Evolutionary conservation across 2,888 invertebrate genomes (phyloP), one percentile per base, ranked within the genome.

Genomic region (Drosophila paramelanica): DNA sequence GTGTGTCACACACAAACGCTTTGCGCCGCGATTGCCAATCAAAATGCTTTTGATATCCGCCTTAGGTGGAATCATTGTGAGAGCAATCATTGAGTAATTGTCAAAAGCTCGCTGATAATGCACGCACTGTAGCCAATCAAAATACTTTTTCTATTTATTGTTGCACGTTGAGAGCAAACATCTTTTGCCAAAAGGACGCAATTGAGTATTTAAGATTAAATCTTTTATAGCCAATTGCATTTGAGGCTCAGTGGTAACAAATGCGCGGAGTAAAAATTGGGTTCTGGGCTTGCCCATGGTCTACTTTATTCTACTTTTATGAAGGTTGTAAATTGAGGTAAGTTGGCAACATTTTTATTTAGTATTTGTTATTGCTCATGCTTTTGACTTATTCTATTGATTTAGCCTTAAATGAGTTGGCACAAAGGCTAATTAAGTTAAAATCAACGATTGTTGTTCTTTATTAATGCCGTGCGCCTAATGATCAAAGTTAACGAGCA

Each of bases 401-500:
- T n/a, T 14, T 49, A 33, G 52, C 33, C 61, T 61, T 23, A 31
- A 49, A n/a, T 43, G 27, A 38, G 27, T 38, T 55, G 41, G 36
- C 42, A 42, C 69, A 13, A 25, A 50, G 13, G 14, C 47, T 33
- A 39, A 70, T 43, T 8, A 7, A 33, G 52, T 42, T 38, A n/a
- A 25, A 38, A 46, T 20, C 11, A 25, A 31, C 10, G 10, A 5
- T 31, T 51, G 58, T 11, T 38, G 14, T 20, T 20, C 20, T 36
- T 33, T 20, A 13, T 14, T 2, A 1, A 3, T 10, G 23, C 36
- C 39, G n/a, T 57, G 50, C 8, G 50, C 23, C 60, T 76, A 75
- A 79, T 76, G 75, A 75, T 75, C 60, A 53, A n/a, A n/a, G 77
- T 55, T 83, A 89, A 83, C 67, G 87, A 71, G 76, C 72, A 62